phyloP scores from a whole-genome alignment of 2,888 invertebrate genomes.

The Melieria crassipennis region DNA sequence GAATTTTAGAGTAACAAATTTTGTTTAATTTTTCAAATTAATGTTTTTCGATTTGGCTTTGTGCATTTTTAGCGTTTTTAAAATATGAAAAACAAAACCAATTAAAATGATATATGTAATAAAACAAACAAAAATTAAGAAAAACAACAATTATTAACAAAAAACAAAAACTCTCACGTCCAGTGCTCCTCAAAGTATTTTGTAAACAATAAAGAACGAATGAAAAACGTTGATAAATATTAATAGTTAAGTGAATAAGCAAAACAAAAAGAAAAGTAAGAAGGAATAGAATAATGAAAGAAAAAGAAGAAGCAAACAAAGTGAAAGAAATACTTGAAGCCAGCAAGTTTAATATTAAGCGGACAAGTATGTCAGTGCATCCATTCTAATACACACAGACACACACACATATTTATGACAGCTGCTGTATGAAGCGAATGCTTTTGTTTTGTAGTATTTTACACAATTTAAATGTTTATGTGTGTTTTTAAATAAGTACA shows the following conservation, averaged over 20 bases:
- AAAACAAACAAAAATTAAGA: conserved; percentile 32
- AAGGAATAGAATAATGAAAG: not conserved
- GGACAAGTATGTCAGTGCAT: not conserved
- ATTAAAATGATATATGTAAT: not conserved
- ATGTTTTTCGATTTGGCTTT: conserved; percentile 14
- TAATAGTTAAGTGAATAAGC: conserved; percentile 14
- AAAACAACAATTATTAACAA: conserved; percentile 10
- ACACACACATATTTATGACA: too few species aligned
- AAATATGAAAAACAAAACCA: too few species aligned
- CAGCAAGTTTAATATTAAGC: conserved; percentile 9
- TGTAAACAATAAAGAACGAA: conserved; percentile 43
- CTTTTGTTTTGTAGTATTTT: conserved; percentile 3
- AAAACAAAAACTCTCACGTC: conserved; percentile 54
- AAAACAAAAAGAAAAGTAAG: conserved; percentile 21
- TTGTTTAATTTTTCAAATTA: conserved; percentile 11
- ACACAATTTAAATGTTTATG: conserved; percentile 21
- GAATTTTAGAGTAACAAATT: conserved; percentile 4
- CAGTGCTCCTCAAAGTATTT: conserved; percentile 59
- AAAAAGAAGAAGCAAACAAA: conserved; percentile 1
- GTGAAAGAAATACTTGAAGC: conserved; percentile 1
- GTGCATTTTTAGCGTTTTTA: conserved; percentile 25
- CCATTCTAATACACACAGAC: too few species aligned
- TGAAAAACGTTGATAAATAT: conserved; percentile 20
- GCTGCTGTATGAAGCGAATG: too few species aligned
- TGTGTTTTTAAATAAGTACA: conserved; percentile 36